These are phyloP conservation scores for Myotis myotis DNA, from an alignment of 2,797 vertebrate genomes.

Conservation along the genomic window DNA sequence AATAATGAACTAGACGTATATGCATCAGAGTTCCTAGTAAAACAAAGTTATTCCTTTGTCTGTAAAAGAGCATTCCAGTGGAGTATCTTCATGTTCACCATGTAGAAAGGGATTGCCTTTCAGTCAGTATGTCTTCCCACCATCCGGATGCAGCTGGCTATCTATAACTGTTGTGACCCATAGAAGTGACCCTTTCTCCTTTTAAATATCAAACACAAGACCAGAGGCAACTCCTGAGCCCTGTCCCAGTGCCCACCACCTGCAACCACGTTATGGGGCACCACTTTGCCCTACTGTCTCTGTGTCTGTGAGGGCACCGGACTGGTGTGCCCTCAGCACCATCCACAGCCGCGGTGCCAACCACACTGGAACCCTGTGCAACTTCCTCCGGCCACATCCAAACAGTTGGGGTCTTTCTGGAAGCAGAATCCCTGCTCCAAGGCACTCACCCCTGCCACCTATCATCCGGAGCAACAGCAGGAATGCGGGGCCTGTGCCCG, in stretches of 20 bases:
- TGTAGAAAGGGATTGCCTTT: background rate
- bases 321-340: background rate
- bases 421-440: background rate
- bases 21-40: background rate
- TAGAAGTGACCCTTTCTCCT: background rate
- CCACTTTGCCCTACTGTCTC: background rate
- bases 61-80: background rate
- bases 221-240: background rate
- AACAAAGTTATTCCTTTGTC: background rate
- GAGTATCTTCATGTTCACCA: background rate
- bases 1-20: background rate
- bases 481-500: background rate
- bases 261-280: background rate
- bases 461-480: background rate
- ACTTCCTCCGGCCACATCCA: accelerated
- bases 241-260: background rate
- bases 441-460: background rate
- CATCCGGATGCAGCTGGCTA: background rate
- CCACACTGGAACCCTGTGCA: too few relatives aligned
- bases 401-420: background rate
- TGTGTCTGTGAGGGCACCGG: background rate
- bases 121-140: background rate
- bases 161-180: too few relatives aligned
- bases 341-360: background rate
- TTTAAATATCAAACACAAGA: background rate